Percentiles rank a stretch among this genome's conserved stretches.
Evolutionary conservation across 2,888 invertebrate species (phyloP).

Genomic region (Aplocera efformata): DNA sequence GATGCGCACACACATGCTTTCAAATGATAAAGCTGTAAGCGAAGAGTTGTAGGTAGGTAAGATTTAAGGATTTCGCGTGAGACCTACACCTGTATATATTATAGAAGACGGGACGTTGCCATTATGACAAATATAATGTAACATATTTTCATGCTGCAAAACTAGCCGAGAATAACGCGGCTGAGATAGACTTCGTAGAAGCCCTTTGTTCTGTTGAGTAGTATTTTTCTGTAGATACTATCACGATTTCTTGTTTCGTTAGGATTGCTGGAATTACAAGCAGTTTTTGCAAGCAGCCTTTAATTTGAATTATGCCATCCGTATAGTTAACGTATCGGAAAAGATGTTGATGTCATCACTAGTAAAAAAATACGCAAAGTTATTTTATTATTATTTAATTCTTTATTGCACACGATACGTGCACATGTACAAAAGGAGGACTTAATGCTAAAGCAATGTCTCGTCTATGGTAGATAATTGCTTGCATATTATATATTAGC

Average conservation of each 20-base stretch:
- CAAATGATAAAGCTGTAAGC: background rate
- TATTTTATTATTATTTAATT: too few species aligned
- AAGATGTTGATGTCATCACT: too few species aligned
- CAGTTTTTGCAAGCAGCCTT: background rate
- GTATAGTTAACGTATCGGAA: slow-evolving; percentile 1
- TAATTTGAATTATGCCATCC: slow-evolving; percentile 1
- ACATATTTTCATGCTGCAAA: slow-evolving; percentile 25
- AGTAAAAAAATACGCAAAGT: too few species aligned
- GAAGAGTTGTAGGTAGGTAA: slow-evolving; percentile 27
- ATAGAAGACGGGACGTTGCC: slow-evolving; percentile 38
- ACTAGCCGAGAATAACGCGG: slow-evolving; percentile 26
- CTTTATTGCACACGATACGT: too few species aligned
- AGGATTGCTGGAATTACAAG: slow-evolving; percentile 4
- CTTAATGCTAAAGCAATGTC: too few species aligned
- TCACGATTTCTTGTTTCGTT: slow-evolving; percentile 15
- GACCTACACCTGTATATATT: slow-evolving; percentile 45
- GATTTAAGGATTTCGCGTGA: slow-evolving; percentile 45
- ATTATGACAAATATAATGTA: slow-evolving; percentile 48
- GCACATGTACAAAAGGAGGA: too few species aligned
- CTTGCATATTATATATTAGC: too few species aligned
- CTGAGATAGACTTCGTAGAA: slow-evolving; percentile 29
- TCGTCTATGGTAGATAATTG: too few species aligned
- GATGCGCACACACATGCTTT: background rate
- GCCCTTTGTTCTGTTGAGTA: slow-evolving; percentile 21
- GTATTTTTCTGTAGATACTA: slow-evolving; percentile 19